Base-by-base conservation (phyloP, 2,797 vertebrate species). In the Ataeniobius toweri region DNA sequence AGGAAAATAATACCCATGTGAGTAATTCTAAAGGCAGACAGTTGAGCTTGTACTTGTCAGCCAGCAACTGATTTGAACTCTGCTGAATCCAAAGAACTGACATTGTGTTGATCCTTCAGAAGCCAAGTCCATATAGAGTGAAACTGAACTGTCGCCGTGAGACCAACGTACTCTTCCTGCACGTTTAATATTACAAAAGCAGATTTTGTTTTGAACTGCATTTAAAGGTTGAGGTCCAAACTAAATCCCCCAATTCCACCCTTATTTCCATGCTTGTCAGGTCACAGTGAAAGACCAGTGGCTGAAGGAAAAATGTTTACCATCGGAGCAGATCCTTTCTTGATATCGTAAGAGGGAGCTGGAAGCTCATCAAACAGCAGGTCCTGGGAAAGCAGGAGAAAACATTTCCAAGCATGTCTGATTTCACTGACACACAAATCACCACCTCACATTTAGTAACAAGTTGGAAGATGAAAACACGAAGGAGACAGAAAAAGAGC, bases 261-360 rank as follows among this genome's bases (percentile, higher is more conserved):
- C 65, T 74, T 77, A 80, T 85, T 85, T 86, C 74, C 85, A 89
- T 87, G 81, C 86, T 84, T 84, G 89, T 90, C 88, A 86, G 78
- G 77, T 72, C 31, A 4, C 71, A 80, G 81, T 59, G 73, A 78
- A 87, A 84, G 70, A 68, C 73, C 83, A 80, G 6, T 1, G 14
- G 39, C 56, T 86, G 83, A 91, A 86, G 79, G 61, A 67, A 87
- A 85, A 83, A 90, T 80, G 86, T 85, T 89, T 58, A 22, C 82
- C 44, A 72, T 82, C 51, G 5, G 74, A 71, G 55, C 72, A 77
- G 73, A 82, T 73, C 72, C 67, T 70, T 75, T 78, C 74, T 61
- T 81, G 73, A 77, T 51, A 90, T 85, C 82, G 85, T n/a, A 73
- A 91, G 78, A 83, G 53, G 74, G 72, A 74, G 83, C 76, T 92